These are phyloP conservation scores for Salmo trutta DNA, from an alignment of 2,797 vertebrate genomes.

Conservation along the genomic window DNA sequence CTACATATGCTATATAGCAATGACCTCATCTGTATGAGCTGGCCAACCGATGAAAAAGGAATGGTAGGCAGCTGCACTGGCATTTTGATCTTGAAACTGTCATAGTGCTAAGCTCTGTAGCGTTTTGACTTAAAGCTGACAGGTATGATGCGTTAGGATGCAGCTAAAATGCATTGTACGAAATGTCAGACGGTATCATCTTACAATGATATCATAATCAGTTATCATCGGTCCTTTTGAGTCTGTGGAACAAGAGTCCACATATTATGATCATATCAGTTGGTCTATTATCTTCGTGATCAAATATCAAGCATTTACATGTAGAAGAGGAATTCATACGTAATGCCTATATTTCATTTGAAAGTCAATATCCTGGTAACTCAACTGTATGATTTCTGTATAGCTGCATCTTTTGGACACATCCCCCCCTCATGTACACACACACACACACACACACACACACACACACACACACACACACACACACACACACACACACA, in stretches of 20 bases:
- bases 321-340: too few species aligned
- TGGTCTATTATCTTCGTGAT: too few species aligned
- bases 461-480: slow-evolving; percentile 35
- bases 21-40: slow-evolving; percentile 63
- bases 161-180: not conserved
- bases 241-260: too few species aligned
- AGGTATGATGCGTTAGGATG: not conserved
- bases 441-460: not conserved
- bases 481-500: slow-evolving; percentile 13
- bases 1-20: slow-evolving; percentile 54
- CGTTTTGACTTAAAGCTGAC: not conserved
- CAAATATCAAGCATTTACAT: too few species aligned
- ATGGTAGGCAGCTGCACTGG: slow-evolving; percentile 61
- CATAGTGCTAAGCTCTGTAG: not conserved
- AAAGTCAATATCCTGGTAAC: too few species aligned
- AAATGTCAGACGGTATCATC: not conserved
- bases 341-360: too few species aligned
- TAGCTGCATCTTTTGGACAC: too few species aligned
- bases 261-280: too few species aligned
- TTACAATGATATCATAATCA: not conserved
- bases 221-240: too few species aligned
- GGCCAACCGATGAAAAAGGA: slow-evolving; percentile 58
- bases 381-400: too few species aligned
- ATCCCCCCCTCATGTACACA: not conserved
- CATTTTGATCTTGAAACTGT: slow-evolving; percentile 23